Percentiles rank a stretch among this genome's conserved stretches.
phyloP scores from a whole-genome alignment of 2,797 vertebrate species.

The Enteromius fasciolatus region DNA sequence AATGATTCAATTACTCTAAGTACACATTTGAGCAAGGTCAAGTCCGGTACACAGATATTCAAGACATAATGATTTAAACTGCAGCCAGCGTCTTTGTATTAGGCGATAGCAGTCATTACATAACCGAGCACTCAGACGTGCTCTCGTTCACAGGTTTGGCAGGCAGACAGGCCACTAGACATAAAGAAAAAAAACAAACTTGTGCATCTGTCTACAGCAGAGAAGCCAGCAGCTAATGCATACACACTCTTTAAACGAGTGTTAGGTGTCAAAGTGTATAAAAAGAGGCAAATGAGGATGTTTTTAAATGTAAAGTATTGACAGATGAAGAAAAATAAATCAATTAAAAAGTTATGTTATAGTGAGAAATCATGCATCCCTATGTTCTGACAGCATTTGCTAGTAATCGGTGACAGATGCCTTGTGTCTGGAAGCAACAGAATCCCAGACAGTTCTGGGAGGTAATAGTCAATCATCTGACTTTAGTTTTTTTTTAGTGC shows the following conservation, averaged over 20 bases:
- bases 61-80: constrained; percentile 45
- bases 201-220: constrained; percentile 24
- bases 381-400: background rate
- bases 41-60: constrained; percentile 33
- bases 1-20: constrained; percentile 52
- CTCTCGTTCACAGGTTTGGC: constrained; percentile 41
- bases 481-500: background rate
- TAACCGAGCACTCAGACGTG: constrained; percentile 35
- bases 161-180: constrained; percentile 34
- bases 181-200: background rate
- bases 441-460: background rate
- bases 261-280: background rate
- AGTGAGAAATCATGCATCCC: background rate
- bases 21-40: constrained; percentile 51
- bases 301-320: background rate
- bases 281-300: background rate
- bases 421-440: constrained; percentile 17
- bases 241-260: background rate
- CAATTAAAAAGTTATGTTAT: background rate
- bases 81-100: constrained; percentile 46
- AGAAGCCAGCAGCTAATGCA: constrained; percentile 44
- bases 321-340: background rate
- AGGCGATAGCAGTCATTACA: constrained; percentile 39
- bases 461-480: constrained; percentile 16
- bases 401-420: constrained; percentile 3